Evolutionary conservation across 2,113 vertebrate species (phyloP).

Genomic region (Otus sunia): DNA sequence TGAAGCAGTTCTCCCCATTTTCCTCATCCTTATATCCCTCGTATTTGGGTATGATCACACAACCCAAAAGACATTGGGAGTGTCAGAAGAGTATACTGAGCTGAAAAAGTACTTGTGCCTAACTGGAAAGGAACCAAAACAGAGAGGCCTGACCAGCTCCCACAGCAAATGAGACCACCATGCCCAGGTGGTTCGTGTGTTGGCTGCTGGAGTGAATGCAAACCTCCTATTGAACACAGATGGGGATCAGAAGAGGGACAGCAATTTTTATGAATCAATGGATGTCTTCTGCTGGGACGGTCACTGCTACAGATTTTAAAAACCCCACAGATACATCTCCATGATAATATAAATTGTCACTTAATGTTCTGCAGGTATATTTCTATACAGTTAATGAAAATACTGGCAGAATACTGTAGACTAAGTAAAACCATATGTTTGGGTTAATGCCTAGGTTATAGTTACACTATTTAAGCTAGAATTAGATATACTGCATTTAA

Average conservation of each 20-base stretch:
- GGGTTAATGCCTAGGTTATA: too few species aligned
- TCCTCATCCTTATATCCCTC: background rate
- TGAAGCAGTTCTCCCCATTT: background rate
- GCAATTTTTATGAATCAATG: background rate
- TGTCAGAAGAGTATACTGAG: background rate
- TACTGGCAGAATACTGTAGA: background rate
- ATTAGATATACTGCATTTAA: too few species aligned
- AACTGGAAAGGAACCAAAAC: background rate
- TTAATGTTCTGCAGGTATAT: background rate
- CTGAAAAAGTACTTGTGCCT: background rate
- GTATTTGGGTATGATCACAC: background rate
- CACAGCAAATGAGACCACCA: rapidly evolving
- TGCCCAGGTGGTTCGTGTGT: rapidly evolving
- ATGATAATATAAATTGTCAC: background rate
- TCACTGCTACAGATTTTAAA: background rate
- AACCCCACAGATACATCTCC: background rate
- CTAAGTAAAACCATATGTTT: too few species aligned
- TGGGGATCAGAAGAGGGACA: background rate
- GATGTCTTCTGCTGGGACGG: background rate
- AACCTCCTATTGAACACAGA: background rate
- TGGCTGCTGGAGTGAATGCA: background rate
- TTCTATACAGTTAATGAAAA: background rate
- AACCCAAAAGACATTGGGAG: background rate
- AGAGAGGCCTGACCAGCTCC: rapidly evolving
- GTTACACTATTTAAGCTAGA: too few species aligned